Evolutionary conservation across 2,113 vertebrate genomes (phyloP), one percentile per base, ranked within the genome.

Genomic region (Tyrannus savana): DNA sequence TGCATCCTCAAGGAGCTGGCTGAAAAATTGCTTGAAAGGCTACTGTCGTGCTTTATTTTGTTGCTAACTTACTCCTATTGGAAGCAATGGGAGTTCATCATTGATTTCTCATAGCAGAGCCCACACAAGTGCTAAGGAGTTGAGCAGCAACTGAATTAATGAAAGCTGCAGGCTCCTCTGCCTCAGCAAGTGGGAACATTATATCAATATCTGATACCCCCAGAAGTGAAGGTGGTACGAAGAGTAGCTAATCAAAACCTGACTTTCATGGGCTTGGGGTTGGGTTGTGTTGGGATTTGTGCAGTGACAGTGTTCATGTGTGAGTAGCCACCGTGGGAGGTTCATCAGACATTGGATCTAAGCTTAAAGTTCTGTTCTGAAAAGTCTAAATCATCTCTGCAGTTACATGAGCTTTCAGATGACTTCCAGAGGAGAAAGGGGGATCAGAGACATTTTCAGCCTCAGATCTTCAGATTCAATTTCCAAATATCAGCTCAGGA

Each of bases 11-110:
- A 92, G 90, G 90, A 92, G 41, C 90, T 89, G 69, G 10, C 89
- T 93, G 82, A 72, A 60, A 92, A 64, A 72, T 95, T 78, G 44
- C 85, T 87, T 81, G 13, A 90, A 94, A 93, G 74, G 60, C 90
- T 87, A 3, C 73, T 72, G 64, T 50, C 81, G 76, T 76, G 85
- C 22, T 92, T 92, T 68, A 18, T 94, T 95, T 92, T 60, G 37
- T 77, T 68, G n/a, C 56, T 53, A 25, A 68, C 41, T 94, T 53
- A 18, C 56, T 95, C 64, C 83, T 81, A 9, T 41, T 81, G 92
- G 90, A 81, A 90, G 53, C 5, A 2, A 64, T 44, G 37, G 67
- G 68, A 89, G 69, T 58, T 93, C 41, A 33, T 60, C 33, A 84
- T 87, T 1, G 88, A 95, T 92, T 90, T 88, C 69, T 87, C 52